These are phyloP conservation scores for Orchesella flavescens DNA, from an alignment of 2,888 invertebrate genomes.

Conservation along the genomic window DNA sequence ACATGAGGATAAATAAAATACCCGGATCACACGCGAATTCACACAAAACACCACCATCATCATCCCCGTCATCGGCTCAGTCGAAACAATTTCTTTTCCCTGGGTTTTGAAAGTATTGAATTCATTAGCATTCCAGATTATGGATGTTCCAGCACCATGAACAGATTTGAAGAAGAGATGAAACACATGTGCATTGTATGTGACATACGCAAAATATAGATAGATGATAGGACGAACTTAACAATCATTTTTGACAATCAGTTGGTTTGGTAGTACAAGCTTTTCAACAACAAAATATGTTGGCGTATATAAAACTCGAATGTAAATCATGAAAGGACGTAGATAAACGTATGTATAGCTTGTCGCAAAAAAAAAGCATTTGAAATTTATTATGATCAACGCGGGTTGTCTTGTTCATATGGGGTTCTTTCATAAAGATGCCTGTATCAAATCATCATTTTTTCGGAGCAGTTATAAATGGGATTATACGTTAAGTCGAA, in stretches of 20 bases:
- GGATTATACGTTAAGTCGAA: constrained; percentile 43
- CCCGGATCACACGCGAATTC: constrained; percentile 1
- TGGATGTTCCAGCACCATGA: neutral
- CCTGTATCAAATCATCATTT: constrained; percentile 58
- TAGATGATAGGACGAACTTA: no score
- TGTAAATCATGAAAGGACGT: neutral
- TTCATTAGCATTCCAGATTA: no score
- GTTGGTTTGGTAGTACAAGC: no score
- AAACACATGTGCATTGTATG: neutral
- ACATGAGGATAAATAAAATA: constrained; percentile 19
- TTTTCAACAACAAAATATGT: no score
- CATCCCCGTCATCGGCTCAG: no score
- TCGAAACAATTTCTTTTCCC: no score
- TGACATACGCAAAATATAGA: no score
- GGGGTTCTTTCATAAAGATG: neutral
- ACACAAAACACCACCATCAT: no score
- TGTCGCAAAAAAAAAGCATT: neutral
- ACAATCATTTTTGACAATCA: no score
- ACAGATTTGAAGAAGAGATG: neutral
- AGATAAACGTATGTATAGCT: neutral
- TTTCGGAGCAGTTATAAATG: constrained; percentile 50
- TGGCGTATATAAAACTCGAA: no score
- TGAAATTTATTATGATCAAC: constrained; percentile 36
- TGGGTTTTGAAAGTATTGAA: no score
- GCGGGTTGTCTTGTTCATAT: neutral